Percentiles rank a stretch among this genome's conserved stretches.
Conservation (phyloP, 2,888 invertebrate genomes). For the Oligia latruncula region DNA sequence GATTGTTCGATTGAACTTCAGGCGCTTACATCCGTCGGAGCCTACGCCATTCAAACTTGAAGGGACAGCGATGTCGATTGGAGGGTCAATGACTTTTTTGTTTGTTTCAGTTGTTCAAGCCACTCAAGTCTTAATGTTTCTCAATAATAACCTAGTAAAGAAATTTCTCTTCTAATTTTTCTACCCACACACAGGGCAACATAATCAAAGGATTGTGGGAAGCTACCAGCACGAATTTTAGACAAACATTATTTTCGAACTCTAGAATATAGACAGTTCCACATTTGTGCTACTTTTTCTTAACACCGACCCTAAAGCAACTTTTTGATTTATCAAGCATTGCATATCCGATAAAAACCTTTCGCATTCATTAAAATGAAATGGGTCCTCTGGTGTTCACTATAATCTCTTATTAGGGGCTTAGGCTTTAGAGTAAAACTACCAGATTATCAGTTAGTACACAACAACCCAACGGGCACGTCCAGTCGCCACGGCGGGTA, state of each 20-base stretch:
- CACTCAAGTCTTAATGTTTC: neutral
- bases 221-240: neutral
- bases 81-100: constrained; percentile 27
- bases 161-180: neutral
- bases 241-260: neutral
- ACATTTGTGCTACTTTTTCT: neutral
- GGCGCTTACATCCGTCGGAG: constrained; percentile 27
- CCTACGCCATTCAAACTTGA: constrained; percentile 44
- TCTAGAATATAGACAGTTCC: neutral
- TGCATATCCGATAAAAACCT: no score
- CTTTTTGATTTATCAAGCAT: neutral
- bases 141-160: neutral
- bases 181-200: no score
- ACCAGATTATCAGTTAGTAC: no score
- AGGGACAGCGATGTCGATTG: constrained; percentile 26
- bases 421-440: no score
- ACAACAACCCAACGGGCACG: no score
- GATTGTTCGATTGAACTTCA: constrained; percentile 39
- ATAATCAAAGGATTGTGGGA: neutral
- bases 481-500: no score
- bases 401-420: no score
- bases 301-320: no score
- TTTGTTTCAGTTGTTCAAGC: constrained; percentile 19
- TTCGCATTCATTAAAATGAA: neutral
- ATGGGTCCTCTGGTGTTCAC: no score